Percentiles rank a stretch among this genome's conserved stretches.
Evolutionary conservation across 2,888 invertebrate species (phyloP).

Genomic region (Megalurothrips usitatus): DNA sequence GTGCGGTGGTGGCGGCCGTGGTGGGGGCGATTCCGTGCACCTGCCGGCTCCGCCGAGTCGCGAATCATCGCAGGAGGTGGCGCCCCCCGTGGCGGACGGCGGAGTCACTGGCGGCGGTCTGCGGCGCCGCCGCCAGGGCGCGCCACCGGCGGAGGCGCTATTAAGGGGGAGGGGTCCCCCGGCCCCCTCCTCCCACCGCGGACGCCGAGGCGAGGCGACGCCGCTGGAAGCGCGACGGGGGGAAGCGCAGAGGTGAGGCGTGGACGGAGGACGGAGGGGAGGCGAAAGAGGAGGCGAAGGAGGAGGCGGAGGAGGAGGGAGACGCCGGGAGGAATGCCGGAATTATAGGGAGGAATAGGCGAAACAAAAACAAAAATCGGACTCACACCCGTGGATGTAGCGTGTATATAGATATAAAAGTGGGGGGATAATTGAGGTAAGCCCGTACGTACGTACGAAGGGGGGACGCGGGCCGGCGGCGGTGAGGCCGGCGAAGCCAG

Average conservation of each 20-base stretch:
- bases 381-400: slow-evolving; percentile 16
- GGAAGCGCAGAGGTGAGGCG: not conserved
- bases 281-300: not conserved
- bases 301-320: not conserved
- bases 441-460: not conserved
- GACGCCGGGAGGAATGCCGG: slow-evolving; percentile 9
- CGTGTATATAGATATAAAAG: slow-evolving; percentile 25
- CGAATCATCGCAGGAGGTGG: slow-evolving; percentile 7
- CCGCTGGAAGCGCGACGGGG: not conserved
- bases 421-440: slow-evolving; percentile 26
- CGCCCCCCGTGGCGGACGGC: not conserved
- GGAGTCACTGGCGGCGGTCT: not conserved
- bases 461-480: slow-evolving; percentile 3
- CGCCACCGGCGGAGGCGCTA: slow-evolving; percentile 5
- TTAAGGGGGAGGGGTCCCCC: not conserved
- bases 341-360: slow-evolving; percentile 20
- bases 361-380: slow-evolving; percentile 16
- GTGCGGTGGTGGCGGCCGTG: too few species aligned
- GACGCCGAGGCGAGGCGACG: not conserved
- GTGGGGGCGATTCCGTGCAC: not conserved
- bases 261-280: not conserved
- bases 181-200: not conserved
- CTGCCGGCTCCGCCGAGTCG: not conserved
- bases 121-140: slow-evolving; percentile 10
- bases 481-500: too few species aligned